Evolutionary conservation across 2,888 invertebrate species (phyloP), one percentile per base, ranked within the genome.

Genomic region (Caenorhabditis sp.): DNA sequence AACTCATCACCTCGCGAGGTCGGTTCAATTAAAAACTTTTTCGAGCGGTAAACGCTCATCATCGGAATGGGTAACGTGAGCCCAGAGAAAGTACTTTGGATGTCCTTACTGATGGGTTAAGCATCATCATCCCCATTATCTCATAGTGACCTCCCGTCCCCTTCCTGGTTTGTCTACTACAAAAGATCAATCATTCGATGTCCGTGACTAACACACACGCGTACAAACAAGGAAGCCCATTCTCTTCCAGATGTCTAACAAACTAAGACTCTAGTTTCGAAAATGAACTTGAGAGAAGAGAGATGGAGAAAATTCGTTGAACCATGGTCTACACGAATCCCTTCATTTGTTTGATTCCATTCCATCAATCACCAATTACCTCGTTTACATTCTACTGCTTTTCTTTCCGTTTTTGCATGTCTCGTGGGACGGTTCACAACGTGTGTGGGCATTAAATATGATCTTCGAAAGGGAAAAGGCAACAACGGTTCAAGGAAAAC

Each of bases 1-100:
- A 13, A 35, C 35, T 13, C 35, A 9, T 9, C 13, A 2, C 35
- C 35, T 9, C 13, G 9, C 35, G 9, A 35, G 4, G 35, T 37
- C 15, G n/a, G 37, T 65, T 65, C 65, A 65, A 65, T 65, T 65
- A 65, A 65, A 62, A 46, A 53, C 53, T 55, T 55, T 46, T 2
- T 30, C n/a, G 27, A 8, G 48, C 48, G 43, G 48, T 45, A n/a
- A 37, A 46, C 48, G 56, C 66, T 66, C 66, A 58, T 56, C 50
- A 37, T 66, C 55, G 13, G 13, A 1, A 5, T 15, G 3, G 15
- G 11, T 46, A 30, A 50, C 56, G 56, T 55, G 46, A 26, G 35
- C 56, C 26, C 56, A 39, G 8, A 56, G 55, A 55, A 43, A 53
- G 65, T 20, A 66, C 66, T 66, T 58, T 27, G 8, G 4, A 27